Conservation (phyloP, 1,140 invertebrate genomes). For the Leptopilina clavipes region DNA sequence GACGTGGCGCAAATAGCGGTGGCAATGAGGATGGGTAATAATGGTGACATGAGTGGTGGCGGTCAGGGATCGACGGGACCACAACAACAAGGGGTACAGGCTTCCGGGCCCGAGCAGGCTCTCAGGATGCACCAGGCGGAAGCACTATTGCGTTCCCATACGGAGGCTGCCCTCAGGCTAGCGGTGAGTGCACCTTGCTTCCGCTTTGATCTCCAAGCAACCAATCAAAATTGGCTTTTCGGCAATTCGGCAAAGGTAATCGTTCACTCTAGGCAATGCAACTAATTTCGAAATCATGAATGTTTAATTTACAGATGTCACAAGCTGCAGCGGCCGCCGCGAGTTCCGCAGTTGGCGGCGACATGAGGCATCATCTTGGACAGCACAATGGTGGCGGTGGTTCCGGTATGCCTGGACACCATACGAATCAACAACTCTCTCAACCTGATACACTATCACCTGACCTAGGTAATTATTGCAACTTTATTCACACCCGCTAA, state of each 20-base stretch:
- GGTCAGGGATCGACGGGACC: constrained; percentile 75
- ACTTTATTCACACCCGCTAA: background rate
- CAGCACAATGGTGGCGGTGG: constrained; percentile 71
- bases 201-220: constrained; percentile 1
- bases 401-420: constrained; percentile 74
- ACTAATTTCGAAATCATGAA: constrained; percentile 15
- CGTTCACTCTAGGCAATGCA: background rate
- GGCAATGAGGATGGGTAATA: constrained; percentile 85
- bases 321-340: constrained; percentile 72
- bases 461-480: constrained; percentile 68
- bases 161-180: constrained; percentile 86
- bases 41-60: constrained; percentile 74
- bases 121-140: constrained; percentile 86
- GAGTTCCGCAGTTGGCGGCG: constrained; percentile 69
- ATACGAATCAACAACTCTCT: constrained; percentile 72
- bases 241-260: constrained; percentile 15
- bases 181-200: constrained; percentile 77
- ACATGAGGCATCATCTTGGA: constrained; percentile 73
- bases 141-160: constrained; percentile 86
- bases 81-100: constrained; percentile 76
- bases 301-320: constrained; percentile 64
- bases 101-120: constrained; percentile 79
- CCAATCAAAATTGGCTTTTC: constrained; percentile 31
- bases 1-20: constrained; percentile 85
- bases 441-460: constrained; percentile 72